These are phyloP conservation scores for Podargus strigoides DNA, from an alignment of 2,797 vertebrate species.

Conservation along the genomic window DNA sequence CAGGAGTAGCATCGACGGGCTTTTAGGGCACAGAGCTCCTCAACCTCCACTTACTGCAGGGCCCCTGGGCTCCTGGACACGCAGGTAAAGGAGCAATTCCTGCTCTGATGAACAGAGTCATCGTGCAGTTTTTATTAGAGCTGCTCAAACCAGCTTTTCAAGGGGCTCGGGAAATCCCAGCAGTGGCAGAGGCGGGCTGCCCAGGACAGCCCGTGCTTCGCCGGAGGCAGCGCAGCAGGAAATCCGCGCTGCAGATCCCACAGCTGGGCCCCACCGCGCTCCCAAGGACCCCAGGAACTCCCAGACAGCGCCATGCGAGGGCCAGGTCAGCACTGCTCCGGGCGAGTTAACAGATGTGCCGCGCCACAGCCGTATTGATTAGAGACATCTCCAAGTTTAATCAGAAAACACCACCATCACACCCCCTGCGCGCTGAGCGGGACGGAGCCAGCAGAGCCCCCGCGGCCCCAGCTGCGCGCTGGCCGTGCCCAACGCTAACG, in stretches of 20 bases:
- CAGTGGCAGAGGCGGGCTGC: not conserved
- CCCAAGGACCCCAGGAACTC: not conserved
- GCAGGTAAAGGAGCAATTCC: not conserved
- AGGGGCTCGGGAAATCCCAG: not conserved
- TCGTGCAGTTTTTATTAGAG: not conserved
- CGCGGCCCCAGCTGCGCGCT: not conserved
- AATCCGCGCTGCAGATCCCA: not conserved
- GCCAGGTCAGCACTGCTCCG: not conserved
- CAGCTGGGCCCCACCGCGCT: not conserved
- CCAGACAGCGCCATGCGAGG: rapidly evolving
- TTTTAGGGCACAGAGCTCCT: not conserved
- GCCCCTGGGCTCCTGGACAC: not conserved
- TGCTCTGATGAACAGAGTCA: rapidly evolving
- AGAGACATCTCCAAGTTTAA: not conserved
- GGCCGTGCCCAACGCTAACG: not conserved
- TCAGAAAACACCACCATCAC: not conserved
- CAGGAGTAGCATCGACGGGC: rapidly evolving
- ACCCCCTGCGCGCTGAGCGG: not conserved
- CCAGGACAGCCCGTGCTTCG: not conserved
- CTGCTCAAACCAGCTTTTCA: not conserved
- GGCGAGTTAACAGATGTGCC: not conserved
- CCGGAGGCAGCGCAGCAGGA: not conserved
- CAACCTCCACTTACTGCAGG: not conserved
- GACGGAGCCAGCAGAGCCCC: not conserved
- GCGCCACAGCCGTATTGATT: not conserved